Evolutionary conservation across 2,888 invertebrate species (phyloP).

Genomic region (Trichogramma dendrolimi): DNA sequence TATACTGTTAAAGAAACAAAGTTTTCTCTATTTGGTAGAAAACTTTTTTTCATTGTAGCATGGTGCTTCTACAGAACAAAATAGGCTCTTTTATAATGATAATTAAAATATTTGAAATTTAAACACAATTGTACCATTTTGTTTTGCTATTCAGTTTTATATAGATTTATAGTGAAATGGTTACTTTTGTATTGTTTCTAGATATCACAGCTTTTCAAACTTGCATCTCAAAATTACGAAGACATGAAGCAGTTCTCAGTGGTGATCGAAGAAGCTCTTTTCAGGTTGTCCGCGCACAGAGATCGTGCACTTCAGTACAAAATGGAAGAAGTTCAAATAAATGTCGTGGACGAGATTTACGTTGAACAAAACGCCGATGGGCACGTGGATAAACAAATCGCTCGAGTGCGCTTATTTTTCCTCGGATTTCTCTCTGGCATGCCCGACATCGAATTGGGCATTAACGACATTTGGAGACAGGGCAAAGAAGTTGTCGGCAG

Average conservation of each 20-base stretch:
- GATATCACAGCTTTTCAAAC: slow-evolving; percentile 91
- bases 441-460: slow-evolving; percentile 94
- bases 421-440: slow-evolving; percentile 93
- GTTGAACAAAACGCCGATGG: slow-evolving; percentile 86
- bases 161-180: no score
- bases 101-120: no score
- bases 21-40: no score
- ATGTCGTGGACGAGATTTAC: slow-evolving; percentile 86
- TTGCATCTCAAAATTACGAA: slow-evolving; percentile 84
- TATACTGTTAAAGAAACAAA: no score
- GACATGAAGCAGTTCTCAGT: slow-evolving; percentile 89
- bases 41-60: no score
- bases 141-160: no score
- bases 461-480: slow-evolving; percentile 95
- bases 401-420: slow-evolving; percentile 91
- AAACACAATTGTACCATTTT: no score
- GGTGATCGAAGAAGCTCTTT: slow-evolving; percentile 89
- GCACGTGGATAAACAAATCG: slow-evolving; percentile 82
- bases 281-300: slow-evolving; percentile 76
- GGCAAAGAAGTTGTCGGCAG: slow-evolving; percentile 98
- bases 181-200: slow-evolving; percentile 41
- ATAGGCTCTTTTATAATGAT: no score
- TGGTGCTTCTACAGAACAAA: no score
- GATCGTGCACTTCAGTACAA: slow-evolving; percentile 88
- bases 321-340: slow-evolving; percentile 93